Base-by-base conservation (phyloP, 1,140 invertebrate species). In the Drosophila kepulauana region DNA sequence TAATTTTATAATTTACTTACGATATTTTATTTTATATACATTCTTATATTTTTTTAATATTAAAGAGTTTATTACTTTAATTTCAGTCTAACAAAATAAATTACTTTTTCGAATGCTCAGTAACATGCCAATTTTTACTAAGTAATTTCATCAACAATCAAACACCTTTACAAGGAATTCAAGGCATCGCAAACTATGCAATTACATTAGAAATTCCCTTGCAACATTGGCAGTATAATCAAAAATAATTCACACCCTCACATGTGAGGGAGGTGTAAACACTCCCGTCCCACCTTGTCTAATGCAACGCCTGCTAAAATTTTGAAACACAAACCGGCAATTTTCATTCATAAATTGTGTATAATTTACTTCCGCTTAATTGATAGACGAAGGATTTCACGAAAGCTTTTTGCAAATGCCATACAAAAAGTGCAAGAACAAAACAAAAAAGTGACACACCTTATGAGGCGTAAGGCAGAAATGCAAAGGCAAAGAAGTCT, bases 361-460 rank as follows among this genome's bases (percentile, higher is more conserved):
- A 46, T 43, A 79, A 87, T 80, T 84, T 82, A 63, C 68, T 78
- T 84, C 77, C 77, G 58, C 48, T 52, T 84, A 84, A 81, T 78
- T 82, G 65, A 77, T 64, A 65, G 43, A 80, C 28, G n/a, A 54
- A 62, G 48, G 41, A 58, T 59, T 54, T 33, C 10, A 15, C 54
- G 11, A 59, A 45, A 59, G 62, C 45, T 63, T 25, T 15, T 1
- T 5, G n/a, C 41, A 87, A 57, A 33, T 5, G 30, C 49, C 57
- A 56, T 48, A 62, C 56, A 72, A 58, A 82, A 87, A 88, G 51
- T 48, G 77, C 75, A 81, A 69, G 85, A 88, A 88, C 84, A 88
- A 88, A 88, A 88, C 84, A 88, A 88, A 88, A 88, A 88, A 88
- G 84, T 88, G 84, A 88, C 84, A 88, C 84, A 88, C 84, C 84